These are phyloP conservation scores for Penaeus japonicus DNA, from an alignment of 1,140 invertebrate species.

Conservation along the genomic window DNA sequence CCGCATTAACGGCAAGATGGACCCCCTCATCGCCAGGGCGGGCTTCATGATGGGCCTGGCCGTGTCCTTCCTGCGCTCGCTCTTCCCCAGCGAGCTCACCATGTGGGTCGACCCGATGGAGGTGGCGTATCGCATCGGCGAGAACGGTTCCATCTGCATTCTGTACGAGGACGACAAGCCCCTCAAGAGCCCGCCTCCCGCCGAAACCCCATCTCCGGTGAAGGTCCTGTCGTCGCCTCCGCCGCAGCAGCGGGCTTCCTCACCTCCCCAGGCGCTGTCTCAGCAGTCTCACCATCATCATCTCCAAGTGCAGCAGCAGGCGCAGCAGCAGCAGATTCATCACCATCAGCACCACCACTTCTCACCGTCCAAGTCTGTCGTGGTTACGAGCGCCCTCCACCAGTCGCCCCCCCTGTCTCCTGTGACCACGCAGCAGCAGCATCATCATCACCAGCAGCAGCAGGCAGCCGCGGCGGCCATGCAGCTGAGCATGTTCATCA, in stretches of 20 bases:
- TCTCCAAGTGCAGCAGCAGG: neutral
- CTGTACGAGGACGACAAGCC: constrained; percentile 66
- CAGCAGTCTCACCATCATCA: constrained; percentile 2
- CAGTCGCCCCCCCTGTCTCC: constrained; percentile 39
- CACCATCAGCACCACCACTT: constrained; percentile 51
- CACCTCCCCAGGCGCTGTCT: constrained; percentile 32
- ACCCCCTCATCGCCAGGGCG: constrained; percentile 72
- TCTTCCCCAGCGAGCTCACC: constrained; percentile 74
- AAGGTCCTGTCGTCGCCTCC: neutral
- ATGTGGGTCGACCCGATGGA: constrained; percentile 77
- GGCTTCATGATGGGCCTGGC: constrained; percentile 69
- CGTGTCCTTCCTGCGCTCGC: constrained; percentile 65
- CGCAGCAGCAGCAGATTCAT: neutral
- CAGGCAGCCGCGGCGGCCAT: neutral
- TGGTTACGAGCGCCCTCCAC: constrained; percentile 34
- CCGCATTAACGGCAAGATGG: constrained; percentile 74
- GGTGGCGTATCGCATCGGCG: constrained; percentile 75
- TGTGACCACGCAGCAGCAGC: constrained; percentile 36
- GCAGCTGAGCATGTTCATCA: constrained; percentile 47
- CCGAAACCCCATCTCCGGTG: neutral
- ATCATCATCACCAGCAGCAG: neutral
- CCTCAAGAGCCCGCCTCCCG: neutral
- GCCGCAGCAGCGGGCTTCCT: constrained; percentile 2
- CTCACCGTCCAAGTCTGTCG: constrained; percentile 53
- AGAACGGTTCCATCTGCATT: constrained; percentile 76